A percentile compares a stretch with the other conserved stretches of the same genome.
Conservation (phyloP, 2,797 vertebrate species). For the Schizopygopsis pylzovi region DNA sequence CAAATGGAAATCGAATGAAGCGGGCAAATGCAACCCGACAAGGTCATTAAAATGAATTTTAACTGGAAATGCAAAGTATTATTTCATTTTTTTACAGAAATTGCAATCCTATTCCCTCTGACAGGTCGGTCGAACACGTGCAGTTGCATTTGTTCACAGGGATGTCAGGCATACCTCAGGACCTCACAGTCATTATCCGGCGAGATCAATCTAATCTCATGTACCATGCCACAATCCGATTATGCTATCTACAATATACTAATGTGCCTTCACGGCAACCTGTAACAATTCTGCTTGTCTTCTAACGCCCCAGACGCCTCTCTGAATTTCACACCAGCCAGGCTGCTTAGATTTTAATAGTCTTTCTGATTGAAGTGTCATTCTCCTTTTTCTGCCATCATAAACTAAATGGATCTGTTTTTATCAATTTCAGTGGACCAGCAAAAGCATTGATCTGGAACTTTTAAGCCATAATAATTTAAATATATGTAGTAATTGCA, state of each 20-base stretch:
- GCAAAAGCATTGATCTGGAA: slow-evolving; percentile 11
- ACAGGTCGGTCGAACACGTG: slow-evolving; percentile 28
- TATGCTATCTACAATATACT: slow-evolving; percentile 60
- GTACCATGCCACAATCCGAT: slow-evolving; percentile 65
- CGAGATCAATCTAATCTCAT: slow-evolving; percentile 68
- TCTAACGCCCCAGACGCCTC: background rate
- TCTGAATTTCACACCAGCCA: slow-evolving; percentile 10
- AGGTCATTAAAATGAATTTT: slow-evolving; percentile 40
- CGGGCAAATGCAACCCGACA: slow-evolving; percentile 10
- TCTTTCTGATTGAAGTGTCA: slow-evolving; percentile 21
- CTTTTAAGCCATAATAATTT: background rate
- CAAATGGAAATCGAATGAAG: slow-evolving; percentile 48
- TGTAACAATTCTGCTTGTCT: slow-evolving; percentile 28
- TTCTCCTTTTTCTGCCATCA: background rate
- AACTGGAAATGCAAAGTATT: slow-evolving; percentile 6
- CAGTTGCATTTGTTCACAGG: slow-evolving; percentile 35
- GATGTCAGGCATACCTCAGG: slow-evolving; percentile 35
- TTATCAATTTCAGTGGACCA: slow-evolving; percentile 22
- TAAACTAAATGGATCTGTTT: slow-evolving; percentile 26
- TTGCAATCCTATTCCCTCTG: slow-evolving; percentile 13
- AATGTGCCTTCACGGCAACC: slow-evolving; percentile 47
- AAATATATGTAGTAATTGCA: background rate
- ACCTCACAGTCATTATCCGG: slow-evolving; percentile 59
- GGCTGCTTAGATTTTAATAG: slow-evolving; percentile 23
- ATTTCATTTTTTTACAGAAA: background rate